Evolutionary conservation across 2,797 vertebrate species (phyloP).

Genomic region (Leptoclinus maculatus): DNA sequence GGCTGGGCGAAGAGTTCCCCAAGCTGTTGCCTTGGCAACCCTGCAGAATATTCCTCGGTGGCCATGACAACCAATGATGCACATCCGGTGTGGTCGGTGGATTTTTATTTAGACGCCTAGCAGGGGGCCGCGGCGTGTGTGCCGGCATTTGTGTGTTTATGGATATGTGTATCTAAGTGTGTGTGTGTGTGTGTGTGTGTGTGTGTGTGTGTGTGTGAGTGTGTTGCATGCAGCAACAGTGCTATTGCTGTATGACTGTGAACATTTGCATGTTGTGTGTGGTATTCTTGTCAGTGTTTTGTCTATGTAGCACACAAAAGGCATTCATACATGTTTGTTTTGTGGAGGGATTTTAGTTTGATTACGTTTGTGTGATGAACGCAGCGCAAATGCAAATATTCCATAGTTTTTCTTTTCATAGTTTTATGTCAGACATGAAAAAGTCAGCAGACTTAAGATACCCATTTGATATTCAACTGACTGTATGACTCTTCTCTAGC

Average conservation of each 20-base stretch:
- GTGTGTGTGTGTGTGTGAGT: constrained; percentile 25
- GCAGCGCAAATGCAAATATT: not conserved
- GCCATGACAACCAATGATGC: constrained; percentile 86
- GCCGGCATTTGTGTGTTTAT: constrained; percentile 58
- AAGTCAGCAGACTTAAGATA: no score
- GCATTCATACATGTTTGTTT: not conserved
- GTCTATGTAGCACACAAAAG: not conserved
- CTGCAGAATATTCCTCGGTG: constrained; percentile 80
- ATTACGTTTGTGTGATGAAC: constrained; percentile 9
- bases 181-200: constrained; percentile 16
- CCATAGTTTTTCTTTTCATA: not conserved
- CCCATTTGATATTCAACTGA: no score
- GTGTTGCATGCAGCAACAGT: constrained; percentile 1
- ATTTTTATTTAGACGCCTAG: constrained; percentile 81
- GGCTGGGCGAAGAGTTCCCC: constrained; percentile 78
- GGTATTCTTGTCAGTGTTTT: not conserved
- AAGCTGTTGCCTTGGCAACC: constrained; percentile 87
- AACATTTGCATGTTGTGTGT: not conserved
- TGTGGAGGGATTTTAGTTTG: not conserved
- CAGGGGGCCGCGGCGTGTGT: constrained; percentile 53
- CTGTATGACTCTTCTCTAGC: no score
- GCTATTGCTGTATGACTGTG: not conserved
- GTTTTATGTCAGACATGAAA: not conserved
- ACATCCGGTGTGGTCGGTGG: constrained; percentile 77
- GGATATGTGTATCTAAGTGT: constrained; percentile 18